Base-by-base conservation (phyloP, 2,888 invertebrate species). In the Aethes cnicana region DNA sequence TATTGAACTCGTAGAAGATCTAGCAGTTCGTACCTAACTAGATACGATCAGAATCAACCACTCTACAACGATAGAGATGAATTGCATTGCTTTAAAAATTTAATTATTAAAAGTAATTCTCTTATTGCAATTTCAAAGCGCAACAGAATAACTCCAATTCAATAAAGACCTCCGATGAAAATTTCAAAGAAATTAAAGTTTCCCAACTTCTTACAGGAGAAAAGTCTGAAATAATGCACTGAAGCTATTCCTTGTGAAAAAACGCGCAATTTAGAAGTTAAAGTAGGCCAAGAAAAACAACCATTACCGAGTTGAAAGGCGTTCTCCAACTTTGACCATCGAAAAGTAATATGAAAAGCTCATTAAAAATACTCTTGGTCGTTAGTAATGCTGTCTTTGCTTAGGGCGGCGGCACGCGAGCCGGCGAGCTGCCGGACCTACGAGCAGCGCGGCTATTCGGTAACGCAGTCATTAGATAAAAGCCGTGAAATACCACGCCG, bases 311-410 rank as follows among this genome's bases (percentile, higher is more conserved):
- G 67, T 65, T 68, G 66, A 53, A 64, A 66, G 64, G 63, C 65
- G 64, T 69, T 72, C 68, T 57, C 63, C 54, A 72, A 76, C 61
- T 75, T 76, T 55, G 57, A 49, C 61, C 71, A 69, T 74, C 59
- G 60, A 59, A 55, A 54, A 58, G 54, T 59, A 57, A 63, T 63
- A 52, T 52, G 25, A 67, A 69, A 49, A 53, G 61, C 68, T 71
- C 67, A 68, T 77, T 74, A 70, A 72, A 75, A 73, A 69, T 67
- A 63, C 68, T 66, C 59, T 57, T 56, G 53, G 55, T 54, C 55
- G 53, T 59, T 63, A 61, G 36, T 36, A 43, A 36, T 23, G 43
- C 42, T 4, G 26, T 14, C 25, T 11, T 20, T 18, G 26, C 35
- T 43, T 43, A 43, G 36, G 43, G 43, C 11, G 25, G 8, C 2